phyloP scores from a whole-genome alignment of 1,140 invertebrate species.

The Lasioglossum baleicum region DNA sequence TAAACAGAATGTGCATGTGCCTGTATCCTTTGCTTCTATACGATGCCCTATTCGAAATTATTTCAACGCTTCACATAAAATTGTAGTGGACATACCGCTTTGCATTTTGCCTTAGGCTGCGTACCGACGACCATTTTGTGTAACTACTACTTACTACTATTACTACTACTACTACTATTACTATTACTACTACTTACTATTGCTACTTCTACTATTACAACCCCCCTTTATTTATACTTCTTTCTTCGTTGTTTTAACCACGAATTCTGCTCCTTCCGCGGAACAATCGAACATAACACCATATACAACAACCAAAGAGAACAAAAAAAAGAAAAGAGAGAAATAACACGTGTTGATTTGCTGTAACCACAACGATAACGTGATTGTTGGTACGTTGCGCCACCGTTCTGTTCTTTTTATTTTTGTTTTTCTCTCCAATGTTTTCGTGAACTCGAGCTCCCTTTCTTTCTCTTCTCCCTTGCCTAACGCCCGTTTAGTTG shows the following conservation, averaged over 20 bases:
- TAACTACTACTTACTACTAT: neutral
- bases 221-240: neutral
- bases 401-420: conserved; percentile 41
- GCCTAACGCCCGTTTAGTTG: conserved; percentile 47
- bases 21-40: conserved; percentile 77
- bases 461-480: conserved; percentile 42
- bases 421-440: neutral
- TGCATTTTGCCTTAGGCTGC: conserved; percentile 65
- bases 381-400: conserved; percentile 54
- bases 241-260: conserved; percentile 29
- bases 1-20: conserved; percentile 81
- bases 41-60: conserved; percentile 58
- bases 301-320: neutral
- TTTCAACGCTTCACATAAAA: conserved; percentile 64
- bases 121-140: conserved; percentile 43
- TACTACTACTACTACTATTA: neutral
- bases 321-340: neutral
- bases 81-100: conserved; percentile 57
- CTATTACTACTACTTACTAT: conserved; percentile 12
- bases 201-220: conserved; percentile 2
- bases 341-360: conserved; percentile 77
- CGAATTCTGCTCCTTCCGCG: conserved; percentile 1
- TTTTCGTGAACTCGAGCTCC: conserved; percentile 44
- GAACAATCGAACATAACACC: conserved; percentile 5
- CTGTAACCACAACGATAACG: conserved; percentile 74